Base-by-base conservation (phyloP, 2,113 vertebrate genomes). In the Corythoichthys intestinalis region DNA sequence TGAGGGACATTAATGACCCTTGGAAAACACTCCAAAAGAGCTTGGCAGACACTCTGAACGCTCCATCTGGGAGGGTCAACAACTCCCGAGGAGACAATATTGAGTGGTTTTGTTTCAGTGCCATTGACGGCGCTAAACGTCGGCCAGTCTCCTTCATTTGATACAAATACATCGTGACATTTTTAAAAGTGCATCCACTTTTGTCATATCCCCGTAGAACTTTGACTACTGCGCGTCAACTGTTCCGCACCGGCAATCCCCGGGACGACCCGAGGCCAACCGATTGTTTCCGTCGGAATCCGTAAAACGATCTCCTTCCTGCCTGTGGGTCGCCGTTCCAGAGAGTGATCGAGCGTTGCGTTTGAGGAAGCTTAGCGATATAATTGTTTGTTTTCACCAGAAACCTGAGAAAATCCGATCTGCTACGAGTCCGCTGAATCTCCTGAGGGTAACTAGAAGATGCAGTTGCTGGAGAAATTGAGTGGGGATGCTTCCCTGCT, bases 1-100 rank as follows among this genome's bases (percentile, higher is more conserved):
- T 59, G 57, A 61, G 38, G 38, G 58, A 15, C 58, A 6, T 41
- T n/a, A 41, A 44, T 61, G 59, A 61, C 59, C 59, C 38, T 60
- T 39, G 38, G 58, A 39, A 15, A n/a, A 60, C 58, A n/a, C 38
- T 61, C 39, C 6, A 41, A 61, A 61, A 38, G 34, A 58, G 56
- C 34, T 15, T 4, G 50, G 34, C 12, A 8, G 39, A 17, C 14
- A 2, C 59, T 11, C 4, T 4, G 6, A 8, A 17, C 34, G n/a
- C 52, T 53, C 52, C 17, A 20, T 53, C n/a, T 20, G n/a, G 52
- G 41, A 6, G 41, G 9, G 48, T 13, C 13, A 57, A 57, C 54
- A 11, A 34, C 3, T 9, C 54, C 54, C 11, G 54, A 57, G 54
- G 54, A 57, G 28, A 34, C 20, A 2, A 56, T n/a, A 28, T 28